phyloP scores from a whole-genome alignment of 1,140 invertebrate species.

The Rhizoglyphus robini region DNA sequence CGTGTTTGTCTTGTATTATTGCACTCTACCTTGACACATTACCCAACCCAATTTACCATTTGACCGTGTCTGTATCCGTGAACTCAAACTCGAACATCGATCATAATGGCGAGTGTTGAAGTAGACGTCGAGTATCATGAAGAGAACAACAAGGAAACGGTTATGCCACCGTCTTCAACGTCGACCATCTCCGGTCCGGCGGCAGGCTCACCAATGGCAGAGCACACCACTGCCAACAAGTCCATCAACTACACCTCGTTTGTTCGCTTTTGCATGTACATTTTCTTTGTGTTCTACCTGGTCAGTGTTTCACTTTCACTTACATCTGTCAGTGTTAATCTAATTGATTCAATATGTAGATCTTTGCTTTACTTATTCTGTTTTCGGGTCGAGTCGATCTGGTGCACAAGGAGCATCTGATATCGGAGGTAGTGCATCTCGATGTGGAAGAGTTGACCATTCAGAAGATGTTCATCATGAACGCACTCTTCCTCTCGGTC shows the following conservation, averaged over 20 bases:
- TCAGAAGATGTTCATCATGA: not conserved
- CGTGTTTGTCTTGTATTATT: too few relatives aligned
- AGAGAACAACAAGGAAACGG: too few relatives aligned
- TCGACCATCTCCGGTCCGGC: too few relatives aligned
- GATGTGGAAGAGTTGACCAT: not conserved
- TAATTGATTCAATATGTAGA: not conserved
- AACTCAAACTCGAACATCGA: too few relatives aligned
- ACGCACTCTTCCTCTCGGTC: not conserved
- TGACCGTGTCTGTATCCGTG: too few relatives aligned
- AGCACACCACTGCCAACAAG: too few relatives aligned
- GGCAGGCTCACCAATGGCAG: too few relatives aligned
- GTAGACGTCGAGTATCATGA: too few relatives aligned
- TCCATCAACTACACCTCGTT: constrained; percentile 1
- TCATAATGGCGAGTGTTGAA: too few relatives aligned
- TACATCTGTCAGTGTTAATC: not conserved
- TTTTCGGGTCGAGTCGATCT: not conserved
- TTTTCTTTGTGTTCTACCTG: not conserved
- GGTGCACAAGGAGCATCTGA: not conserved
- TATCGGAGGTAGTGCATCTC: not conserved
- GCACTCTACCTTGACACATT: too few relatives aligned
- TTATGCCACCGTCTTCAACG: too few relatives aligned
- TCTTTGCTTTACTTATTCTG: constrained; percentile 1
- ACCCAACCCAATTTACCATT: too few relatives aligned
- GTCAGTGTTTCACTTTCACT: not conserved
- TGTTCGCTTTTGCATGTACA: not conserved